Percentiles rank a stretch among this genome's conserved stretches.
Evolutionary conservation across 37 sponge, comb jelly and placozoan genomes (phyloP).

Genomic region (Bolinopsis microptera): DNA sequence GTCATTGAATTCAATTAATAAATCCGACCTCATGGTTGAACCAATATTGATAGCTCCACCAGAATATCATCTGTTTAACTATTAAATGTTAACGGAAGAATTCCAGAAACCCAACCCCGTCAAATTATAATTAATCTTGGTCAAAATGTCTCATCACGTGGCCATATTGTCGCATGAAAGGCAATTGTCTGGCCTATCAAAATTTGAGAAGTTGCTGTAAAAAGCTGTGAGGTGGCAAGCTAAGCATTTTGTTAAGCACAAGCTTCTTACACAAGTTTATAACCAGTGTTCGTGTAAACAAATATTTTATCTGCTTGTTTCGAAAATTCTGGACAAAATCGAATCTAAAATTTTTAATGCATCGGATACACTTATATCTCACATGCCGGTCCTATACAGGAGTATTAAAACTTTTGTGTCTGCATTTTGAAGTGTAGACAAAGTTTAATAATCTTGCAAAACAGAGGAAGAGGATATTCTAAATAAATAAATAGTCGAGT

Average conservation of each 20-base stretch:
- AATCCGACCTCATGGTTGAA: too few species aligned
- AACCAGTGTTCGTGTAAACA: not conserved
- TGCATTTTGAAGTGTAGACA: not conserved
- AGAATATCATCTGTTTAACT: too few species aligned
- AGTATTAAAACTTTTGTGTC: not conserved
- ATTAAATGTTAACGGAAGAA: too few species aligned
- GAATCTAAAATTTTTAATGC: not conserved
- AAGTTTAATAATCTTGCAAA: not conserved
- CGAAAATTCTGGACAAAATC: not conserved
- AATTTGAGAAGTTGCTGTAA: not conserved
- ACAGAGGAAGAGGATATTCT: not conserved
- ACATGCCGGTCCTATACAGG: not conserved
- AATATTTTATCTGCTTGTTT: not conserved
- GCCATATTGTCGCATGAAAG: not conserved
- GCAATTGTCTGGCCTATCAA: not conserved
- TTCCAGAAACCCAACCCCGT: not conserved
- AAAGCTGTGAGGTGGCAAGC: not conserved
- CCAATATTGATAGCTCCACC: too few species aligned
- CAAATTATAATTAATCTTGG: not conserved
- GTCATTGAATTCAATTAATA: too few species aligned
- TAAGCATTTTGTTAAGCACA: not conserved
- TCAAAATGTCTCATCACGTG: not conserved
- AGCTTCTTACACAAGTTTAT: not conserved
- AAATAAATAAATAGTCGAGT: not conserved
- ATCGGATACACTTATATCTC: not conserved